Conservation (phyloP, 2,888 invertebrate genomes). For the Metacarcinus magister region DNA sequence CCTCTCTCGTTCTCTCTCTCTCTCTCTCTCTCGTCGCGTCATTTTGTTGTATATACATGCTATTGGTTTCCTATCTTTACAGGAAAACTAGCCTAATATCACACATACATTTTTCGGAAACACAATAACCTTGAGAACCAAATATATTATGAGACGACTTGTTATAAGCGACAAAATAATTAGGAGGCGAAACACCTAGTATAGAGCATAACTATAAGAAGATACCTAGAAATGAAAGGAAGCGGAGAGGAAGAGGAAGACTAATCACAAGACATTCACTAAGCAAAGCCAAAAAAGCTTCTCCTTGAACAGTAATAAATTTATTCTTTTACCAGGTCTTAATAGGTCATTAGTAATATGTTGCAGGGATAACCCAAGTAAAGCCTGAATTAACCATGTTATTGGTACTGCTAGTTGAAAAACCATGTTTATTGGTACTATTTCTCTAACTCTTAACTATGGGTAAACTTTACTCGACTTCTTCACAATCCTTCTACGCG, state of each 20-base stretch:
- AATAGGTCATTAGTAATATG: neutral
- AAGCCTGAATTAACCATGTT: neutral
- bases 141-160: neutral
- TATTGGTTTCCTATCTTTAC: no score
- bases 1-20: conserved; percentile 27
- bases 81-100: neutral
- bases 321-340: neutral
- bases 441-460: no score
- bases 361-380: neutral
- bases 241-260: no score
- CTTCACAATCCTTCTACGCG: no score
- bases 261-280: no score
- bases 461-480: no score
- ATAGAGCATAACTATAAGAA: no score
- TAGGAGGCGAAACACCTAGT: no score
- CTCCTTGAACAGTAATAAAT: neutral
- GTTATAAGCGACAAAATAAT: neutral
- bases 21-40: neutral
- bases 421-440: no score
- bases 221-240: no score
- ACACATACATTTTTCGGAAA: neutral
- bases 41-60: no score
- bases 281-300: neutral
- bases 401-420: no score
- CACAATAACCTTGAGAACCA: neutral